These are phyloP conservation scores for Bryconaethiops microstoma DNA, from an alignment of 2,797 vertebrate species.

Conservation along the genomic window DNA sequence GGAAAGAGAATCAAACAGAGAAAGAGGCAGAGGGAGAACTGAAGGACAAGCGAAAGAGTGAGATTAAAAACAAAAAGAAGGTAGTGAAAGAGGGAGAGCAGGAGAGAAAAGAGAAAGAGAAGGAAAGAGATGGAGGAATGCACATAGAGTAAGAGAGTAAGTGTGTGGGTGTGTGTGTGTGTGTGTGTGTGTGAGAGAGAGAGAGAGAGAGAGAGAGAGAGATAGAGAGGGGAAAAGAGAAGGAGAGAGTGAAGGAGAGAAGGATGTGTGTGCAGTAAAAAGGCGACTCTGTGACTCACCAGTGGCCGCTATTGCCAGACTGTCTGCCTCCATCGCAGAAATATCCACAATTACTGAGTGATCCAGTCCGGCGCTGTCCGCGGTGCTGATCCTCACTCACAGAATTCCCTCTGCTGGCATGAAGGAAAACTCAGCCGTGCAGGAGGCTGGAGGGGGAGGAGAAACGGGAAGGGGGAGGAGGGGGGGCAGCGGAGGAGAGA, in stretches of 20 bases:
- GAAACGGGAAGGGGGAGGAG: conserved; percentile 52
- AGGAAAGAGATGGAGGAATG: conserved; percentile 4
- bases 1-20: background rate
- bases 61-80: background rate
- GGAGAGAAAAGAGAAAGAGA: background rate
- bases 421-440: conserved; percentile 52
- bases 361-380: conserved; percentile 13
- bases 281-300: conserved; percentile 49
- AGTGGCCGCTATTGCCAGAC: conserved; percentile 62
- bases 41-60: no score
- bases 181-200: background rate
- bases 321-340: conserved; percentile 57
- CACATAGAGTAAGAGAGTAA: conserved; percentile 28
- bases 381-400: conserved; percentile 65
- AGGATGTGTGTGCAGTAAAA: conserved; percentile 15
- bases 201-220: background rate
- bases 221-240: background rate
- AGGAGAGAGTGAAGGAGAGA: conserved; percentile 12
- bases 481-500: conserved; percentile 59
- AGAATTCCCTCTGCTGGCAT: conserved; percentile 71
- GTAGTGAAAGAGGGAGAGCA: no score
- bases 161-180: background rate
- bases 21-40: no score
- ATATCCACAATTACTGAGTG: conserved; percentile 39
- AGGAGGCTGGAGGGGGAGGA: conserved; percentile 37